These are phyloP conservation scores for Agrochola macilenta DNA, from an alignment of 2,888 invertebrate genomes.

Conservation along the genomic window DNA sequence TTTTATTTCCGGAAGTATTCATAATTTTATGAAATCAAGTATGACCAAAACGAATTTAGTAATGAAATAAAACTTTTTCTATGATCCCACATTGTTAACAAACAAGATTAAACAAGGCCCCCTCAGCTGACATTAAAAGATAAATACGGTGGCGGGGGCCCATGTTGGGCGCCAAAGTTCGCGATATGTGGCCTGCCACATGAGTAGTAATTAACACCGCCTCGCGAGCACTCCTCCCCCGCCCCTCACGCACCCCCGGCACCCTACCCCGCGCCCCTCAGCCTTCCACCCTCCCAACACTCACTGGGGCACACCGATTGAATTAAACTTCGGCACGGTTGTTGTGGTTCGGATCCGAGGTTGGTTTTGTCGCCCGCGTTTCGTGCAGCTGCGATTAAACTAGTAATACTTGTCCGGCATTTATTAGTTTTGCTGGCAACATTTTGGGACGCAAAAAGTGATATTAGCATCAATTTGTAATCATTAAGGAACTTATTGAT, in stretches of 20 bases:
- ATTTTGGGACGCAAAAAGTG: slow-evolving; percentile 65
- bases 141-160: slow-evolving; percentile 81
- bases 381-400: slow-evolving; percentile 88
- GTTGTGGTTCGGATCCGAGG: slow-evolving; percentile 87
- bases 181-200: slow-evolving; percentile 89
- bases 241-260: slow-evolving; percentile 59
- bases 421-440: slow-evolving; percentile 83
- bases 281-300: slow-evolving; percentile 70
- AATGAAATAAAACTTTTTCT: slow-evolving; percentile 72
- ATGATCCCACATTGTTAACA: slow-evolving; percentile 73
- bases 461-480: slow-evolving; percentile 45
- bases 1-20: background rate
- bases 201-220: slow-evolving; percentile 90
- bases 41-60: slow-evolving; percentile 47
- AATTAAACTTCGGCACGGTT: slow-evolving; percentile 90
- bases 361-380: slow-evolving; percentile 87
- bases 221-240: slow-evolving; percentile 73
- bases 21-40: slow-evolving; percentile 32
- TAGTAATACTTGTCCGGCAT: slow-evolving; percentile 86
- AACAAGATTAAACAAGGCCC: slow-evolving; percentile 77
- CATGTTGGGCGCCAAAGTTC: slow-evolving; percentile 87
- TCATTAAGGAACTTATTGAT: slow-evolving; percentile 33
- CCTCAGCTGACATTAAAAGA: slow-evolving; percentile 83
- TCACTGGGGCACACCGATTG: slow-evolving; percentile 87
- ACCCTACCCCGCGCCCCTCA: slow-evolving; percentile 52